Conservation (phyloP, 1,140 invertebrate species). For the Galendromus occidentalis region DNA sequence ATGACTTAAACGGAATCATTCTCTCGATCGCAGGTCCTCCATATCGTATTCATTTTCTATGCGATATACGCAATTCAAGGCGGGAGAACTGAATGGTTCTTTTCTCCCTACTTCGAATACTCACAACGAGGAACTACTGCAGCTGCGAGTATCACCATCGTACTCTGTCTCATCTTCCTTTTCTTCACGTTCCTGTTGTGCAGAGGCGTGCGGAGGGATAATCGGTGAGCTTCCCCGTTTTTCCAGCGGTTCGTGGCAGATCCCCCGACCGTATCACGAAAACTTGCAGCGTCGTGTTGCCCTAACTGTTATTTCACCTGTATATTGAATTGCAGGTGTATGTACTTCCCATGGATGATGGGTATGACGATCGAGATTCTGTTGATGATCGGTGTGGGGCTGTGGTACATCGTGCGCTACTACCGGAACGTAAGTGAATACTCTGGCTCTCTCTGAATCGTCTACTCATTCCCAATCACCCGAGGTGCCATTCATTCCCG, state of each 20-base stretch:
- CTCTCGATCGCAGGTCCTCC: constrained; percentile 12
- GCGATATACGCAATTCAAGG: constrained; percentile 16
- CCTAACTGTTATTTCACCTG: no score
- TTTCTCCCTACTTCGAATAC: constrained; percentile 17
- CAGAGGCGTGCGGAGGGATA: not conserved
- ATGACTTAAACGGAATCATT: no score
- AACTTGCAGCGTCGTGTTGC: no score
- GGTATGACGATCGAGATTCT: constrained; percentile 17
- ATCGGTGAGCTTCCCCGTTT: not conserved
- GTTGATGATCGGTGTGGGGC: constrained; percentile 15
- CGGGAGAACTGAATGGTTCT: constrained; percentile 17
- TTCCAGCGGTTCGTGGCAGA: no score
- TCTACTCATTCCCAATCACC: no score
- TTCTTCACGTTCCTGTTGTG: not conserved
- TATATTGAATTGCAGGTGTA: constrained; percentile 14
- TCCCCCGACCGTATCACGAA: no score
- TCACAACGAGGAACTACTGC: not conserved
- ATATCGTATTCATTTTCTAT: constrained; percentile 16
- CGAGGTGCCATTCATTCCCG: not conserved
- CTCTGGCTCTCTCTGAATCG: not conserved
- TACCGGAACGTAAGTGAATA: constrained; percentile 17
- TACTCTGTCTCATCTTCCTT: not conserved
- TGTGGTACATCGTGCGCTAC: constrained; percentile 18
- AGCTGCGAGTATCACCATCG: constrained; percentile 3
- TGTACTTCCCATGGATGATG: constrained; percentile 19